Evolutionary conservation across 2,888 invertebrate species (phyloP), one percentile per base, ranked within the genome.

Genomic region (Lymantria monacha): DNA sequence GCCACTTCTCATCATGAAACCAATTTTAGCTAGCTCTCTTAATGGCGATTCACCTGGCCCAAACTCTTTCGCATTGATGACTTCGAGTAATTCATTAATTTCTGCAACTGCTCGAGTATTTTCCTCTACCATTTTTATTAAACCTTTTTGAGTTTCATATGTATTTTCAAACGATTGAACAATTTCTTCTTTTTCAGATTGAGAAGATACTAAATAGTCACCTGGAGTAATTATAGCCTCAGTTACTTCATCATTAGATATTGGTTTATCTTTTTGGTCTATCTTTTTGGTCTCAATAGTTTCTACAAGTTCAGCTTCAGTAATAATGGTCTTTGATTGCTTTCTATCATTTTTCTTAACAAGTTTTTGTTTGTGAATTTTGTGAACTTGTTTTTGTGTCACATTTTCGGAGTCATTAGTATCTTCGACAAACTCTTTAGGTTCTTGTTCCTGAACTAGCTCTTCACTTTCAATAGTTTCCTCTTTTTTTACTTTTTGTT

Each of bases 21-120:
- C 96, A 55, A 97, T 96, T 66, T 96, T 96, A 9, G 96, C 97
- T 51, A 97, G 85, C 88, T 97, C 97, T 47, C 95, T 88, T 44
- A 97, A 83, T 0, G 97, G 96, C 22, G 93, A 93, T 85, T 96
- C 95, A 9, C 96, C 96, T 7, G 95, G 94, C 0, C 96, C 96
- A 75, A 97, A 97, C 66, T 96, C 95, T 72, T 94, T 94, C 0
- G 94, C 95, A 64, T 95, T 94, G 14, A 97, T 92, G 10, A 94
- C 92, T 66, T 95, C 94, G 61, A 97, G 89, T 30, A 96, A 88
- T 76, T 96, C 94, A 57, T 95, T 94, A 12, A 97, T 95, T 85
- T 97, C 95, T 51, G 94, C 93, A 11, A 95, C 95, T 74, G 94
- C 93, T 42, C 81, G 81, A 37, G 88, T 83, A 70, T 93, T 92